phyloP scores from a whole-genome alignment of 2,113 vertebrate genomes.

The Elaphurus davidianus region DNA sequence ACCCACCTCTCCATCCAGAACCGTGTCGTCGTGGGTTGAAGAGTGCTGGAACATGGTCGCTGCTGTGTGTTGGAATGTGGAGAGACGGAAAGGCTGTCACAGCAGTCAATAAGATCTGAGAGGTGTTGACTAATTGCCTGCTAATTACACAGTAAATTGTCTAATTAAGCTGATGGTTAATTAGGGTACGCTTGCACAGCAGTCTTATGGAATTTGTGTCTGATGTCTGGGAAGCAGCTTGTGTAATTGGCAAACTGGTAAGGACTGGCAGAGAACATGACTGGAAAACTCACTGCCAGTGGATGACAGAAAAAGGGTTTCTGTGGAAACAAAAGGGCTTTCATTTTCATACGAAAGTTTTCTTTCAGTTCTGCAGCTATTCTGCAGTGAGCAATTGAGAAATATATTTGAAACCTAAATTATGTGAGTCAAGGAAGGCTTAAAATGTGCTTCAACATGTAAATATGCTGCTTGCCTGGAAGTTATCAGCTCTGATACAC shows the following conservation, averaged over 20 bases:
- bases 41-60: slow-evolving; percentile 76
- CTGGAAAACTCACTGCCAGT: slow-evolving; percentile 81
- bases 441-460: not conserved
- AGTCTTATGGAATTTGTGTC: slow-evolving; percentile 92
- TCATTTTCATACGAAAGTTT: slow-evolving; percentile 81
- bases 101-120: slow-evolving; percentile 94
- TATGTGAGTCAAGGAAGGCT: slow-evolving; percentile 51
- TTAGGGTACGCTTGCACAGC: slow-evolving; percentile 94
- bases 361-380: slow-evolving; percentile 77
- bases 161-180: slow-evolving; percentile 97
- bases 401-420: slow-evolving; percentile 59
- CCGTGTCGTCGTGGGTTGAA: slow-evolving; percentile 36
- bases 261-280: slow-evolving; percentile 87
- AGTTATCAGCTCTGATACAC: not conserved
- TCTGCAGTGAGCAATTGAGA: slow-evolving; percentile 43
- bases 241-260: slow-evolving; percentile 92
- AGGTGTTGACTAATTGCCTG: slow-evolving; percentile 95
- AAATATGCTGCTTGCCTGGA: not conserved
- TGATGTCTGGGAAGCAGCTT: slow-evolving; percentile 91
- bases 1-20: slow-evolving; percentile 72
- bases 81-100: slow-evolving; percentile 91
- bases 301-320: slow-evolving; percentile 84
- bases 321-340: slow-evolving; percentile 82
- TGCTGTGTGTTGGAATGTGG: slow-evolving; percentile 85
- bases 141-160: slow-evolving; percentile 99